Conservation (phyloP, 1,140 invertebrate genomes). For the Oscheius sp. region DNA sequence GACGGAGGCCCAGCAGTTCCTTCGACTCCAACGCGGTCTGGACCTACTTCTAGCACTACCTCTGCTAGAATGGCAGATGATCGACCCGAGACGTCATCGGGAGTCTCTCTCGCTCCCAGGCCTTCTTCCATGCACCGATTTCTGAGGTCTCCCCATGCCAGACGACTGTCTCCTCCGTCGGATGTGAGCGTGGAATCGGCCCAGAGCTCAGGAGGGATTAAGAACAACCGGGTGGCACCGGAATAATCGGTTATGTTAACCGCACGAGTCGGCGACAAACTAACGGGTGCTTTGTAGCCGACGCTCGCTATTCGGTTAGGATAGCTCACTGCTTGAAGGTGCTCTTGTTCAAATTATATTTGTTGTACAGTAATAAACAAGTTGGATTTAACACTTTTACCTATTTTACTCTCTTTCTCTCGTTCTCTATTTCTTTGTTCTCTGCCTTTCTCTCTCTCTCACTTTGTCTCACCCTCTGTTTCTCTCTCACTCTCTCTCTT, state of each 20-base stretch:
- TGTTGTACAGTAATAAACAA: no score
- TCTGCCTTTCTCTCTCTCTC: no score
- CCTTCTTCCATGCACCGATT: not conserved
- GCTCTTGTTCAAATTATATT: not conserved
- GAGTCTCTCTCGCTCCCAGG: not conserved
- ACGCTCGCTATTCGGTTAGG: no score
- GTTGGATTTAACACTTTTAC: no score
- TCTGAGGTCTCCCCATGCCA: not conserved
- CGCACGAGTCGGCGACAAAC: not conserved
- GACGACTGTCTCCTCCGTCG: not conserved
- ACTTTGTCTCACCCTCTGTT: no score
- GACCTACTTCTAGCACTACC: not conserved
- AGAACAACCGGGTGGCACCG: conserved; percentile 11
- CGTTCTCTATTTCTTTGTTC: no score
- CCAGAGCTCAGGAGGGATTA: not conserved
- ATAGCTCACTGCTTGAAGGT: not conserved
- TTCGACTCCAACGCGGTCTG: not conserved
- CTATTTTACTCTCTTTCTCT: no score
- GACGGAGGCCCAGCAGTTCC: not conserved
- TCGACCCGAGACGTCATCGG: not conserved
- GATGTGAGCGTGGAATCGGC: not conserved
- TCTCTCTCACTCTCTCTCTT: no score
- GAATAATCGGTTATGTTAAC: conserved; percentile 13
- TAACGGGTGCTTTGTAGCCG: not conserved
- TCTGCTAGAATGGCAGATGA: not conserved